Evolutionary conservation across 2,888 invertebrate species (phyloP), one percentile per base, ranked within the genome.

Genomic region (Melinopterus prodromus): DNA sequence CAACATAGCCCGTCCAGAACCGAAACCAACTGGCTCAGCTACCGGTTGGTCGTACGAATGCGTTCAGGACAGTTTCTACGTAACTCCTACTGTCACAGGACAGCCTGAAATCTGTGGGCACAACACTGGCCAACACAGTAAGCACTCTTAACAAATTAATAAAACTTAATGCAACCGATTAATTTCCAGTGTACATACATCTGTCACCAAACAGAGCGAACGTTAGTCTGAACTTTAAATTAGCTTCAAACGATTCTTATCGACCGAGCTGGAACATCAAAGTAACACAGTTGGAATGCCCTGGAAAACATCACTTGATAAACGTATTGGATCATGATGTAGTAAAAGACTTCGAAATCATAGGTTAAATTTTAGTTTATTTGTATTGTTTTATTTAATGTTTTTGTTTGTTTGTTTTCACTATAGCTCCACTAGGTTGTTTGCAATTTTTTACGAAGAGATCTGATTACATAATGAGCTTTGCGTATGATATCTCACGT

Each of bases 401-500:
- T 35, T n/a, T 6, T 6, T 16, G 14, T 76, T 16, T 36, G n/a
- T 35, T 16, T 37, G 7, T 12, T 77, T 78, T 16, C 70, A 35
- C 77, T 86, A 75, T 82, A 90, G 93, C 94, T 0, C 94, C 94
- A 0, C 90, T 91, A 0, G 94, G 94, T 70, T 94, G 94, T 77
- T 90, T 93, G 16, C 94, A 94, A 84, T 94, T 92, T 88, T 93
- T 90, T 86, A 92, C 92, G 0, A 92, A 92, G 76, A 86, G 90
- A 0, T 85, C 88, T 0, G 94, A 93, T 0, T 85, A 86, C 6
- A 90, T 94, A 81, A 92, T 91, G 80, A 92, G 91, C 0, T 94
- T 94, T 83, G 94, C 94, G 85, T 94, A 91, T 84, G 92, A 92
- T 84, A 85, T 35, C 0, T 91, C 92, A 0, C 93, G 93, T 83